Conservation (phyloP, 2,113 vertebrate genomes). For the Dolichotis patagonum region DNA sequence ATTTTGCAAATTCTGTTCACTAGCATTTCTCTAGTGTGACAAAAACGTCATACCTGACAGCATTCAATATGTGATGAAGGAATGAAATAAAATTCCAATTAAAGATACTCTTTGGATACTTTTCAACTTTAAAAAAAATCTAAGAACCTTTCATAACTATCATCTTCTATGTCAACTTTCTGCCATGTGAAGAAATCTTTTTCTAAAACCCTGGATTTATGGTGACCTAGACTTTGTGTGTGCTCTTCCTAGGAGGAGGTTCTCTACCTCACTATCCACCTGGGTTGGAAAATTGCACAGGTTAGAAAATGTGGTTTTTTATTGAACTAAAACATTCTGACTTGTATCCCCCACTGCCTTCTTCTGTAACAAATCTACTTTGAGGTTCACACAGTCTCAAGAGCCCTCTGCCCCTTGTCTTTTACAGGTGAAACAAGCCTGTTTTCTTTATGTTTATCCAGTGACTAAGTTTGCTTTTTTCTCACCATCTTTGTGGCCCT, state of each 20-base stretch:
- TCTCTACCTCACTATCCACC: neutral
- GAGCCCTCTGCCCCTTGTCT: neutral
- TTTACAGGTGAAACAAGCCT: neutral
- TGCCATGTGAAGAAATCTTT: conserved; percentile 8
- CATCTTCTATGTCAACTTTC: neutral
- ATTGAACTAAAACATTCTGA: neutral
- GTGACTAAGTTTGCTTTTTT: neutral
- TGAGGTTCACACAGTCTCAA: neutral
- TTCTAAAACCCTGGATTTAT: neutral
- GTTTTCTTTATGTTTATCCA: neutral
- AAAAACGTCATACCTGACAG: neutral
- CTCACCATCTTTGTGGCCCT: conserved; percentile 65
- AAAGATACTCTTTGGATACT: neutral
- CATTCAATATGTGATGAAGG: neutral
- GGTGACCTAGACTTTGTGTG: neutral
- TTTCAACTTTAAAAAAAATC: conserved; percentile 5
- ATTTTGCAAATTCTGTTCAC: conserved; percentile 7
- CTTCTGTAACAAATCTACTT: neutral
- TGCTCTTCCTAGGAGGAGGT: neutral
- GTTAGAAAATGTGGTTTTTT: neutral
- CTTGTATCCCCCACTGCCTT: neutral
- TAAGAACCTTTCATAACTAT: neutral
- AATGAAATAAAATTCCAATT: conserved; percentile 10
- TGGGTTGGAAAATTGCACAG: neutral
- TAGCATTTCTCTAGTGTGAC: neutral